Base-by-base conservation (phyloP, 2,888 invertebrate genomes). In the Aspidiotus rigidus region DNA sequence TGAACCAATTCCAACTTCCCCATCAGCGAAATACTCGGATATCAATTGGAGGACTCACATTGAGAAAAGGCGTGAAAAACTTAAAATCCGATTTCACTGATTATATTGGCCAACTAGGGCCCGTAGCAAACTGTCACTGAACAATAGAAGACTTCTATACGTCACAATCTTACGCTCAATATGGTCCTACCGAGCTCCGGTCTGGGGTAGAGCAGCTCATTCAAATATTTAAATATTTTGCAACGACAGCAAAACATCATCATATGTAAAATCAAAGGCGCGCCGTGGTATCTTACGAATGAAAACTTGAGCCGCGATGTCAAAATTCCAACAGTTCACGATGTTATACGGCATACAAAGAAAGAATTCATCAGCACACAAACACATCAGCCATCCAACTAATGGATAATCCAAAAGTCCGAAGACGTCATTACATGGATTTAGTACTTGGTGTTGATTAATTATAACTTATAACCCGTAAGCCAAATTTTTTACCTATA, bases 221-320 rank as follows among this genome's bases (percentile, higher is more conserved):
- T 11, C 8, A 7, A 15, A 56, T n/a, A 56, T n/a, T 56, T 15
- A 15, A 56, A n/a, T 9, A 10, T n/a, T 9, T 15, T 9, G 17
- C 8, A 16, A 16, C 17, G 8, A 56, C 57, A n/a, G 8, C n/a
- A n/a, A n/a, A 56, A n/a, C n/a, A 16, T 56, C 57, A 56, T 56
- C n/a, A 7, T 16, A 16, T n/a, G n/a, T 7, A n/a, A 56, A 15
- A 16, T 15, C 8, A 9, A 10, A n/a, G n/a, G 17, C 8, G 57
- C 57, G n/a, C 57, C 17, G 17, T 56, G 57, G 57, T n/a, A 10
- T 56, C 8, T 56, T n/a, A 7, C 10, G n/a, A 56, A 56, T 56
- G n/a, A 56, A 9, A 7, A 56, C 8, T 11, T 56, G 8, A 15
- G n/a, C 8, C n/a, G 57, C n/a, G 57, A 56, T 16, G 10, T 16